Evolutionary conservation across 2,797 vertebrate species (phyloP).

Genomic region (Sebastes ruberrimus): DNA sequence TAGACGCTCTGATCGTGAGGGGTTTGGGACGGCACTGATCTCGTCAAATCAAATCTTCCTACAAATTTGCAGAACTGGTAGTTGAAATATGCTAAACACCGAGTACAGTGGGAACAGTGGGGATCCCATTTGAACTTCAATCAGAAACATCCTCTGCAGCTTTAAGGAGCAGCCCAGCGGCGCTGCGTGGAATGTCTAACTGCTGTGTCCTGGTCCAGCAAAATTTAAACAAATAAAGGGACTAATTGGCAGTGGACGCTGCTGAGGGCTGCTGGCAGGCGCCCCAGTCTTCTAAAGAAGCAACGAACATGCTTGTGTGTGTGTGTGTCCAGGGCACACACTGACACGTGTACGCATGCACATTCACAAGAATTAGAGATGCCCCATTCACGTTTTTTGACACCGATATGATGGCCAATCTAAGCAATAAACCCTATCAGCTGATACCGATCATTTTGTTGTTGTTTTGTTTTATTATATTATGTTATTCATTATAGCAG

Average conservation of each 20-base stretch:
- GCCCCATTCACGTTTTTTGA: background rate
- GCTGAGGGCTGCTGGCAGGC: slow-evolving; percentile 54
- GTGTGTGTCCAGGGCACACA: background rate
- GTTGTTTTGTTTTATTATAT: background rate
- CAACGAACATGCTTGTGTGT: slow-evolving; percentile 4
- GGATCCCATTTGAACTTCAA: slow-evolving; percentile 7
- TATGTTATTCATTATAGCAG: too few species aligned
- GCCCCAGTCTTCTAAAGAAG: slow-evolving; percentile 56
- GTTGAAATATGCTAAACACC: background rate
- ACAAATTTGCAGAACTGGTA: background rate
- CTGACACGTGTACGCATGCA: background rate
- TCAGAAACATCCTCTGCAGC: slow-evolving; percentile 37
- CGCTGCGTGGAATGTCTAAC: slow-evolving; percentile 25
- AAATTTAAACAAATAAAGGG: slow-evolving; percentile 66
- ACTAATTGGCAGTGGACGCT: slow-evolving; percentile 69
- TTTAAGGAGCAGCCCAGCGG: slow-evolving; percentile 25
- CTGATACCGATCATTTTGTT: background rate
- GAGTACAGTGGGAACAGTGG: background rate
- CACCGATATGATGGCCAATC: background rate
- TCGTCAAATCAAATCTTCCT: slow-evolving; percentile 3
- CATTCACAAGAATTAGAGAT: background rate
- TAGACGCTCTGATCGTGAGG: background rate
- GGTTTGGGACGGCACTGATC: slow-evolving; percentile 4
- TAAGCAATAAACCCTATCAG: background rate
- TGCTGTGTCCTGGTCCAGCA: slow-evolving; percentile 41